Evolutionary conservation across 2,113 vertebrate species (phyloP).

Genomic region (Thunnus thynnus): DNA sequence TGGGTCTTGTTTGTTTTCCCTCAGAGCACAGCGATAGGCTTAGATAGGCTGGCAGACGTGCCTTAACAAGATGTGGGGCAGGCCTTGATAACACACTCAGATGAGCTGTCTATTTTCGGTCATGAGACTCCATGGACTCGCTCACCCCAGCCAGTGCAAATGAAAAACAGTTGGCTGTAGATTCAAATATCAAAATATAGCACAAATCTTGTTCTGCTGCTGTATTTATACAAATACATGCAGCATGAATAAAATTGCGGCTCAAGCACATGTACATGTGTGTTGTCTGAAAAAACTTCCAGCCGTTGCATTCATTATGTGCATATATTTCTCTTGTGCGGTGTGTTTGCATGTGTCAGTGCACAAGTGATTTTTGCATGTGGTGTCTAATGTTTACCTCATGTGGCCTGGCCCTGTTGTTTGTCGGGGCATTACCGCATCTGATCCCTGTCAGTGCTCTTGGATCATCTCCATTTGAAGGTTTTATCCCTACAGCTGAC

Average conservation of each 20-base stretch:
- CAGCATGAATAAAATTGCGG: neutral
- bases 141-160: conserved; percentile 66
- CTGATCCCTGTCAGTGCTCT: conserved; percentile 56
- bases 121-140: conserved; percentile 71
- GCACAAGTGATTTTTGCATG: conserved; percentile 39
- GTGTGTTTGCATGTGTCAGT: conserved; percentile 12
- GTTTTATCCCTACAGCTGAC: conserved; percentile 58
- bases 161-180: conserved; percentile 63
- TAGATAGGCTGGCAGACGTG: conserved; percentile 74
- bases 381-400: conserved; percentile 52
- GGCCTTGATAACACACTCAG: conserved; percentile 71
- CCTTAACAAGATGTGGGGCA: conserved; percentile 77
- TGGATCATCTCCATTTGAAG: conserved; percentile 45
- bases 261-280: conserved; percentile 7
- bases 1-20: conserved; percentile 75
- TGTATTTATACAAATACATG: neutral
- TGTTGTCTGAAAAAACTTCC: conserved; percentile 10
- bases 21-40: conserved; percentile 62
- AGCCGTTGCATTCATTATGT: neutral
- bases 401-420: conserved; percentile 49
- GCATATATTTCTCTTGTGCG: neutral
- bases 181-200: conserved; percentile 44
- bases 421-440: conserved; percentile 46
- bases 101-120: conserved; percentile 75
- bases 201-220: conserved; percentile 22